Evolutionary conservation across 2,888 invertebrate species (phyloP).

Genomic region (Tetanocera ferruginea): DNA sequence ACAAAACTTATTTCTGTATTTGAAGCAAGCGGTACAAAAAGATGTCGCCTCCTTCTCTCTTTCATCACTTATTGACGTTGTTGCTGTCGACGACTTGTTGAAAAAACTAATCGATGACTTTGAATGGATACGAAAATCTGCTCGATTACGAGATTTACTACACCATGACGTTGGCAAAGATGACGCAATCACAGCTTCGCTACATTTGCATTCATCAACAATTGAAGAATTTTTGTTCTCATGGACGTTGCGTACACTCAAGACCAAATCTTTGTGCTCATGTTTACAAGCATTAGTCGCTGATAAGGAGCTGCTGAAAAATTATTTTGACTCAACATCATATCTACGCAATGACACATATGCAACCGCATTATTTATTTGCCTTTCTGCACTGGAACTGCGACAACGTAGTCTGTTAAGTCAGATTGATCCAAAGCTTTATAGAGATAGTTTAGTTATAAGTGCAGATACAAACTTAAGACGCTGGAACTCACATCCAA

Average conservation of each 20-base stretch:
- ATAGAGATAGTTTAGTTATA: conserved; percentile 49
- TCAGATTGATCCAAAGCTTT: conserved; percentile 75
- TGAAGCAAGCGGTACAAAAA: not conserved
- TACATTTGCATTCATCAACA: conserved; percentile 2
- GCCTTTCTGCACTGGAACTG: conserved; percentile 76
- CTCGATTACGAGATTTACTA: conserved; percentile 45
- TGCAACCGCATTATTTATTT: conserved; percentile 75
- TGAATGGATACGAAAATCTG: conserved; percentile 58
- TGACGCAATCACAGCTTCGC: conserved; percentile 10
- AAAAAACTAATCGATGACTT: conserved; percentile 59
- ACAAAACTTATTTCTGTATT: not conserved
- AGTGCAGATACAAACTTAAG: conserved; percentile 63
- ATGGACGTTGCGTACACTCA: conserved; percentile 59
- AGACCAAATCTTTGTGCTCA: conserved; percentile 62
- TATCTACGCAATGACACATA: conserved; percentile 75
- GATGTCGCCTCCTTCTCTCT: not conserved
- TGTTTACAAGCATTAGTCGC: conserved; percentile 74
- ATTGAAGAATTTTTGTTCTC: conserved; percentile 50
- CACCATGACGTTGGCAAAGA: conserved; percentile 16
- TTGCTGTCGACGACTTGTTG: not conserved
- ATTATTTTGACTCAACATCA: conserved; percentile 74
- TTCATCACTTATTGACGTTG: not conserved
- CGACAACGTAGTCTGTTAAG: conserved; percentile 75
- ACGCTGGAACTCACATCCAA: conserved; percentile 73
- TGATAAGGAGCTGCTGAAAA: conserved; percentile 74